Conservation (phyloP, 2,113 vertebrate genomes). For the Circaetus cinerascens region DNA sequence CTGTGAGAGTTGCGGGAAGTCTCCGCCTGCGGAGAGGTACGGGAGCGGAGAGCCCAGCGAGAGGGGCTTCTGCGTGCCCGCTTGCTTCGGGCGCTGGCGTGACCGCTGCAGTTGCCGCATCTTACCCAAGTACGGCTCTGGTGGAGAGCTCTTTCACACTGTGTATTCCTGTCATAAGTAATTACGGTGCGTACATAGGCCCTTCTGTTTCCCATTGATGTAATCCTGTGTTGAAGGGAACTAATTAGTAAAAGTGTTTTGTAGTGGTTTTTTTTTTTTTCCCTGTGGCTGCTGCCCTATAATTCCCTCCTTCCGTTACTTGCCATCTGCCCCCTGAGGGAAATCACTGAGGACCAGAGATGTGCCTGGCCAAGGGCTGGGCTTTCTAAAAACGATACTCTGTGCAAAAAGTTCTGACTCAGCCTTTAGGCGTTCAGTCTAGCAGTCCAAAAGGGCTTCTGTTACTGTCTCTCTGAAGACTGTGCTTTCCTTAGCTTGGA, state of each 20-base stretch:
- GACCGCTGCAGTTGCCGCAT: accelerated
- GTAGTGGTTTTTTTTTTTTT: accelerated
- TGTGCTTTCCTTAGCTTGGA: not conserved
- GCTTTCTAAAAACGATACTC: not conserved
- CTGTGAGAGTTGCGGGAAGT: not conserved
- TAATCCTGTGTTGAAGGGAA: not conserved
- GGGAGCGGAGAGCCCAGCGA: not conserved
- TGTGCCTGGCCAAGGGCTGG: too few species aligned
- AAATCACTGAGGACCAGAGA: not conserved
- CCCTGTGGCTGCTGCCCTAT: accelerated
- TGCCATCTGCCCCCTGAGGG: accelerated
- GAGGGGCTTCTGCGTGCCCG: accelerated
- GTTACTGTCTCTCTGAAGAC: not conserved
- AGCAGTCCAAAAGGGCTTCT: not conserved
- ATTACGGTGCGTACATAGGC: not conserved
- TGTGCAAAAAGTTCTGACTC: not conserved
- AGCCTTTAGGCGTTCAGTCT: not conserved
- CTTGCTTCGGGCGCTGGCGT: not conserved
- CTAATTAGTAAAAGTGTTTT: not conserved
- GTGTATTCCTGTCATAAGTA: not conserved
- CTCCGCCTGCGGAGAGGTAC: too few species aligned
- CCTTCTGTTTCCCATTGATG: not conserved
- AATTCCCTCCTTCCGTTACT: not conserved
- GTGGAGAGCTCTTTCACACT: accelerated
- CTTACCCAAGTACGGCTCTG: too few species aligned